A percentile compares a stretch with the other conserved stretches of the same genome.
These are phyloP conservation scores for Drosophila rellima DNA, from an alignment of 2,888 invertebrate species.

Conservation along the genomic window DNA sequence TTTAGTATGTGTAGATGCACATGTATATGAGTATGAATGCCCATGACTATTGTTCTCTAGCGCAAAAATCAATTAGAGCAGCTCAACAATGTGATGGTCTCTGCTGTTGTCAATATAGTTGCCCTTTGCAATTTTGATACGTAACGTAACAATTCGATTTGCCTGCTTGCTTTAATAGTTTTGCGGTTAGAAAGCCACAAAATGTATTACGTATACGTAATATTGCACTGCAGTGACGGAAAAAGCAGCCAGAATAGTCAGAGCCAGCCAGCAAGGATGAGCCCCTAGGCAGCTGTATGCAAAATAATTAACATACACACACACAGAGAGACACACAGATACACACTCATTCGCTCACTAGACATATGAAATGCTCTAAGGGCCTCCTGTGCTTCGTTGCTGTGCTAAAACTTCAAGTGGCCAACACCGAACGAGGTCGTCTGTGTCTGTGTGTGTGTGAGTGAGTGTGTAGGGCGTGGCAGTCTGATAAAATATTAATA, in stretches of 20 bases:
- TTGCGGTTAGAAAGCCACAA: conserved; percentile 77
- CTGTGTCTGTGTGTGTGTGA: conserved; percentile 1
- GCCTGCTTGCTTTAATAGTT: conserved; percentile 80
- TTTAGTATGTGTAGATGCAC: not conserved
- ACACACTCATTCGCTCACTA: conserved; percentile 26
- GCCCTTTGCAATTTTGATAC: conserved; percentile 62
- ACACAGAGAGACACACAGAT: conserved; percentile 3
- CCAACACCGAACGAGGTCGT: conserved; percentile 41
- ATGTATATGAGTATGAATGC: conserved; percentile 17
- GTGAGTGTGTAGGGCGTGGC: conserved; percentile 57
- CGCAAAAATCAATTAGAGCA: conserved; percentile 75
- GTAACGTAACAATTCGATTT: conserved; percentile 73
- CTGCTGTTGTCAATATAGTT: conserved; percentile 29
- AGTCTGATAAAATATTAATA: conserved; percentile 84
- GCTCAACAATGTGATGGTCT: conserved; percentile 59
- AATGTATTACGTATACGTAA: conserved; percentile 78
- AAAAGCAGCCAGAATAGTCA: conserved; percentile 48
- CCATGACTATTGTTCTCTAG: conserved; percentile 58
- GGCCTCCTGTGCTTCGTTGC: conserved; percentile 11
- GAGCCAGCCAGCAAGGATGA: conserved; percentile 17
- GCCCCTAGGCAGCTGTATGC: conserved; percentile 63
- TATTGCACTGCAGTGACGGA: conserved; percentile 67
- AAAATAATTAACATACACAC: conserved; percentile 79
- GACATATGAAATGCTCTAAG: conserved; percentile 20
- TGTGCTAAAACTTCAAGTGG: conserved; percentile 55